A percentile compares a stretch with the other conserved stretches of the same genome.
Conservation (phyloP, 2,797 vertebrate genomes). For the Rhinella marina region DNA sequence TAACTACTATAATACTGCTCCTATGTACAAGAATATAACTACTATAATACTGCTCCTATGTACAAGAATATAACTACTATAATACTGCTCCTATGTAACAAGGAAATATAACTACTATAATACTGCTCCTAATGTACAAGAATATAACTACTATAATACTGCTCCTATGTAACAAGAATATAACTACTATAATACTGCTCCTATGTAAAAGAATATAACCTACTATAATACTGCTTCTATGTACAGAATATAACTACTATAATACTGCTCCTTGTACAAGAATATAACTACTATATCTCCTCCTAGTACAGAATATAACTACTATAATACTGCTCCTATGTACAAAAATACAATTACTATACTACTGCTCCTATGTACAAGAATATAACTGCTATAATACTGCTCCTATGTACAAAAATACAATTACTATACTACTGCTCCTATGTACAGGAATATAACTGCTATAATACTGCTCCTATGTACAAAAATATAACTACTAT, state of each 20-base stretch:
- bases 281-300: slow-evolving; percentile 1
- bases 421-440: neutral
- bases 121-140: no score
- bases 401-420: neutral
- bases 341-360: neutral
- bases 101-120: no score
- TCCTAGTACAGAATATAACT: slow-evolving; percentile 1
- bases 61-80: neutral
- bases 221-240: no score
- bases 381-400: neutral
- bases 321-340: neutral
- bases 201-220: no score
- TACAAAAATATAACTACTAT: slow-evolving; percentile 2
- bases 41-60: no score
- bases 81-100: no score
- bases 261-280: neutral
- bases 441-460: neutral
- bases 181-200: no score
- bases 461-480: slow-evolving; percentile 2
- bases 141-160: no score
- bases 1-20: no score
- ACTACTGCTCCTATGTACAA: slow-evolving; percentile 3
- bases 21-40: no score
- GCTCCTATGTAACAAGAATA: no score
- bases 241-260: no score